Percentiles rank a stretch among this genome's conserved stretches.
Evolutionary conservation across 2,797 vertebrate species (phyloP).

Genomic region (Sitta carolinensis): DNA sequence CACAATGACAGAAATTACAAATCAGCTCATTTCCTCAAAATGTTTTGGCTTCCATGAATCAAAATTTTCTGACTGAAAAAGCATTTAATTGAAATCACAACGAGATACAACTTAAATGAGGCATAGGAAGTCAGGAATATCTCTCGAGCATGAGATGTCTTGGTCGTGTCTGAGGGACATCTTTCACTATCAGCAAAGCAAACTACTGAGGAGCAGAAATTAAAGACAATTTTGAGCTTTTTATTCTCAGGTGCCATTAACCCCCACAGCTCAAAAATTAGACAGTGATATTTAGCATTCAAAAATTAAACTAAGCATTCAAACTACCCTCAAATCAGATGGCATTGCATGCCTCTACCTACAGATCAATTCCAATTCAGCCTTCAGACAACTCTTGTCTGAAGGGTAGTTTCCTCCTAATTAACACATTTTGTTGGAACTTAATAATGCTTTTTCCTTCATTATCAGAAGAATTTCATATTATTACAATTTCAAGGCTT

Average conservation of each 20-base stretch:
- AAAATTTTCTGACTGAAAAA: neutral
- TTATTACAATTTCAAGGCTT: neutral
- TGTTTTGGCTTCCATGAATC: neutral
- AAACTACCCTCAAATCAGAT: neutral
- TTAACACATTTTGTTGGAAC: neutral
- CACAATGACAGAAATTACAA: neutral
- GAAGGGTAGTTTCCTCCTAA: neutral
- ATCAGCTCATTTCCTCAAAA: neutral
- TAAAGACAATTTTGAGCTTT: neutral
- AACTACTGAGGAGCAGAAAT: neutral
- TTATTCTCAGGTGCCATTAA: neutral
- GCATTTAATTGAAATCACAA: neutral
- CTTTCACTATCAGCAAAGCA: neutral
- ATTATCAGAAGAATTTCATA: neutral
- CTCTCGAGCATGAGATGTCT: neutral
- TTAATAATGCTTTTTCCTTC: neutral
- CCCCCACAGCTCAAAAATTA: neutral
- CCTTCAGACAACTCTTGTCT: neutral
- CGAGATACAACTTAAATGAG: neutral
- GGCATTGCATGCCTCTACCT: neutral
- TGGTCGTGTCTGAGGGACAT: rapidly evolving
- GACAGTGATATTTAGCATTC: neutral
- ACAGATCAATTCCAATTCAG: neutral
- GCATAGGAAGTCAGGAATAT: neutral
- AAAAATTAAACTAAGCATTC: neutral